Percentiles rank a stretch among this genome's conserved stretches.
phyloP scores from a whole-genome alignment of 2,113 vertebrate genomes.

The Scopus umbretta region DNA sequence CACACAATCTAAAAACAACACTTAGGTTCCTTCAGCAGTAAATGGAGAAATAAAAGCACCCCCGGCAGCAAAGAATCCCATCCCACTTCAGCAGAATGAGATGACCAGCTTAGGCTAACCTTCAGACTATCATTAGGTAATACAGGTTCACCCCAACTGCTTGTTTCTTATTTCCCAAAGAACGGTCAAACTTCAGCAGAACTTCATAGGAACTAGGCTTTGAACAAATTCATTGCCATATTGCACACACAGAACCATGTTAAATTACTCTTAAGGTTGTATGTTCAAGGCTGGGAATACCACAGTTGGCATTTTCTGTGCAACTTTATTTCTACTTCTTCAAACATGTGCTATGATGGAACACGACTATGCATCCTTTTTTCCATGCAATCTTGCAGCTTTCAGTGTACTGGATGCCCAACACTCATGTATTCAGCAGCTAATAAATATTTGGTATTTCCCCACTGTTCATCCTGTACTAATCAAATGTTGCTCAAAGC shows the following conservation, averaged over 20 bases:
- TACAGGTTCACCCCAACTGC: not conserved
- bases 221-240: not conserved
- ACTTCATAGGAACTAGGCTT: not conserved
- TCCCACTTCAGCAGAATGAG: not conserved
- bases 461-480: not conserved
- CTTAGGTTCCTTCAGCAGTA: not conserved
- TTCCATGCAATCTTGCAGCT: not conserved
- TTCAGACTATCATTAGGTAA: not conserved
- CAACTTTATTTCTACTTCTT: not conserved
- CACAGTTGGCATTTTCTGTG: not conserved
- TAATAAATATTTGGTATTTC: constrained; percentile 14
- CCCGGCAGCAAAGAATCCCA: not conserved
- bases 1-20: not conserved
- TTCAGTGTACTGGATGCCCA: not conserved
- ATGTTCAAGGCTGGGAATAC: not conserved
- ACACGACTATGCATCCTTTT: not conserved
- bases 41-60: not conserved
- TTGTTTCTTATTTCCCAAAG: not conserved
- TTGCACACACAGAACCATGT: rapidly evolving
- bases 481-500: constrained; percentile 19
- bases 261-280: not conserved
- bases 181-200: not conserved
- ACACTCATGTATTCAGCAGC: not conserved
- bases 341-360: not conserved
- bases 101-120: not conserved